Base-by-base conservation (phyloP, 2,888 invertebrate species). In the Vannuccia rotundouncinata region DNA sequence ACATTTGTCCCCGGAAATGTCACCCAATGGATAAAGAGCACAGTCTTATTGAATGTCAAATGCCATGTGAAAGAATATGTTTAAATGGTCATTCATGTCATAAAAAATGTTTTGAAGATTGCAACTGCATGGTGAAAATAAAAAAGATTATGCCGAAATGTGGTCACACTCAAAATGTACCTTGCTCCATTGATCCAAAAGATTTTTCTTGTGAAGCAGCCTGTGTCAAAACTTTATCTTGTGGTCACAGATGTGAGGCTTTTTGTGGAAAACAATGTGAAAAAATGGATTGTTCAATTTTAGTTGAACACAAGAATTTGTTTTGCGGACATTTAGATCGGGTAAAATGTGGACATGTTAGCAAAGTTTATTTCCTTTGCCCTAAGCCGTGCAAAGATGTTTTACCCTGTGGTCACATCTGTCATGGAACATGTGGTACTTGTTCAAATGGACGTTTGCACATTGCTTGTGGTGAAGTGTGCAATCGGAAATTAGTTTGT, bases 1-100 rank as follows among this genome's bases (percentile, higher is more conserved):
- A 93, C 85, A 84, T 83, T 0, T 93, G 93, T 85, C 86, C 86
- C 0, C 87, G 88, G 59, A 83, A 90, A 17, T 93, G 93, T 84
- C 92, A 92, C 84, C 86, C 89, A 0, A 87, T 88, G 77, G 91
- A 92, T 83, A 85, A 88, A 28, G 86, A 89, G 0, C 92, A 92
- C 84, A 29, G 78, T 0, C 75, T 83, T 0, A 89, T 89, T 27
- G 86, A 86, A 80, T 85, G 85, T 77, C 29, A 30, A 25, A 83
- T 85, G 79, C 82, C 80, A 5, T 85, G 85, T 73, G 60, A n/a
- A 2, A 83, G 83, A 74, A 31, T n/a, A 29, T 86, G 85, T 76
- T 80, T 78, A 30, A 80, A 84, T 28, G 31, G 81, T 0, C 77
- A 82, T 79, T 29, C 79, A 29, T 80, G 80, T 79, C 5, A 59